Conservation (phyloP, 2,113 vertebrate species). For the Azemiops feae region DNA sequence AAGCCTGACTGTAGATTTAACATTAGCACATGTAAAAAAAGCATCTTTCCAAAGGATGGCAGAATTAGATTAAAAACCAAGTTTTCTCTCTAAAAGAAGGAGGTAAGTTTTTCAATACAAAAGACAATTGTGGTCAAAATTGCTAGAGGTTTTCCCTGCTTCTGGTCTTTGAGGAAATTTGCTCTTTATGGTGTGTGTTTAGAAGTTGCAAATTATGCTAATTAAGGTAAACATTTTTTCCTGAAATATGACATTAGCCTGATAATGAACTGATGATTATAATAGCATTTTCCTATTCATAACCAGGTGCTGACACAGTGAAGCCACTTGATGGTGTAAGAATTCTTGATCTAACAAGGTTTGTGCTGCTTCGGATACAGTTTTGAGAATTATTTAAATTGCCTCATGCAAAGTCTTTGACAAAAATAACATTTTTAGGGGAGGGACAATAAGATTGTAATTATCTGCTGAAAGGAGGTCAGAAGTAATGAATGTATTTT, state of each 20-base stretch:
- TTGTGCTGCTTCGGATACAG: conserved; percentile 48
- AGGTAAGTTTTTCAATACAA: background rate
- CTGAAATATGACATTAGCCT: background rate
- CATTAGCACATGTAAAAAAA: background rate
- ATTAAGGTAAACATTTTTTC: background rate
- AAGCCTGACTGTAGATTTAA: background rate
- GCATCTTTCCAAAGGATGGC: background rate
- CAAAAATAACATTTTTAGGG: background rate
- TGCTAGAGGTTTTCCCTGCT: background rate
- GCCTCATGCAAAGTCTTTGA: background rate
- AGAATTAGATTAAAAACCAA: background rate
- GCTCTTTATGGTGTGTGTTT: background rate
- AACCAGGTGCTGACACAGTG: conserved; percentile 54
- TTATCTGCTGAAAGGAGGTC: background rate
- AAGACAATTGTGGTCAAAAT: background rate
- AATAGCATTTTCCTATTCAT: conserved; percentile 51
- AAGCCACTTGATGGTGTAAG: conserved; percentile 81
- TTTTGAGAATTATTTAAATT: background rate
- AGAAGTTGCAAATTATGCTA: background rate
- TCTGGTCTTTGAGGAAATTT: background rate
- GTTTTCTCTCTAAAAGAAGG: background rate
- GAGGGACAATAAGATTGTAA: background rate
- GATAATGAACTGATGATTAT: background rate
- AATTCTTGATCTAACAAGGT: conserved; percentile 87
- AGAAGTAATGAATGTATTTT: background rate